A percentile compares a stretch with the other conserved stretches of the same genome.
phyloP scores from a whole-genome alignment of 2,888 invertebrate species.

The Tridacna crocea region DNA sequence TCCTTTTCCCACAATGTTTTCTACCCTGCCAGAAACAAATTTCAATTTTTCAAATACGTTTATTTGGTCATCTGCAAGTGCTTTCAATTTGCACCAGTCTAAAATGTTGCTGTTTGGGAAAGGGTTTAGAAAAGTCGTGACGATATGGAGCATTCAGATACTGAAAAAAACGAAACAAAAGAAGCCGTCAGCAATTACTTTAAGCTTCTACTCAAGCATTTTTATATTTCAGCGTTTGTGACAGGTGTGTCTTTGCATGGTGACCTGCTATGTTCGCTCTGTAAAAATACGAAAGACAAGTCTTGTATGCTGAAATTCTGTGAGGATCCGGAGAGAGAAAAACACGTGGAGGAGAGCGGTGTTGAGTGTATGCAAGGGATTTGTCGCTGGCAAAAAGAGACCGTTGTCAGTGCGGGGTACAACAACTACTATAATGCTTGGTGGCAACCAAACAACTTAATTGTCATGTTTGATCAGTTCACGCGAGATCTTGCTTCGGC shows the following conservation, averaged over 20 bases:
- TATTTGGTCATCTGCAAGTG: too few species aligned
- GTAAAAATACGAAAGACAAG: conserved; percentile 55
- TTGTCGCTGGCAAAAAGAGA: conserved; percentile 59
- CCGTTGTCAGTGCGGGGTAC: conserved; percentile 49
- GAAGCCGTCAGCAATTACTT: too few species aligned
- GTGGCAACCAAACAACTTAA: conserved; percentile 57
- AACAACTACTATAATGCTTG: conserved; percentile 51
- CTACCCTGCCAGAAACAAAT: too few species aligned
- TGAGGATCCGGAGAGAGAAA: conserved; percentile 54
- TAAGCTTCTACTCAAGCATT: too few species aligned
- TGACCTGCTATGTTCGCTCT: conserved; percentile 58
- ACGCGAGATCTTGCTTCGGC: conserved; percentile 52
- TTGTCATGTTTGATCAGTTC: conserved; percentile 54
- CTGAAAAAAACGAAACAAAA: too few species aligned
- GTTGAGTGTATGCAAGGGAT: conserved; percentile 56
- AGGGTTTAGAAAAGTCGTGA: neutral
- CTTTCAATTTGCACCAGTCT: too few species aligned
- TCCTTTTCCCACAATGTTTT: neutral
- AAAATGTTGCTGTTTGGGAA: too few species aligned
- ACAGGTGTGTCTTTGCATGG: conserved; percentile 53
- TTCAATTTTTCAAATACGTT: too few species aligned
- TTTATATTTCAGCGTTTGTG: conserved; percentile 43
- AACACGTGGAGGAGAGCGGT: conserved; percentile 49
- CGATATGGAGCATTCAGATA: too few species aligned
- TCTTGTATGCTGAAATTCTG: conserved; percentile 55